Evolutionary conservation across 2,797 vertebrate genomes (phyloP), one percentile per base, ranked within the genome.

Genomic region (Melanotaenia boesemani): DNA sequence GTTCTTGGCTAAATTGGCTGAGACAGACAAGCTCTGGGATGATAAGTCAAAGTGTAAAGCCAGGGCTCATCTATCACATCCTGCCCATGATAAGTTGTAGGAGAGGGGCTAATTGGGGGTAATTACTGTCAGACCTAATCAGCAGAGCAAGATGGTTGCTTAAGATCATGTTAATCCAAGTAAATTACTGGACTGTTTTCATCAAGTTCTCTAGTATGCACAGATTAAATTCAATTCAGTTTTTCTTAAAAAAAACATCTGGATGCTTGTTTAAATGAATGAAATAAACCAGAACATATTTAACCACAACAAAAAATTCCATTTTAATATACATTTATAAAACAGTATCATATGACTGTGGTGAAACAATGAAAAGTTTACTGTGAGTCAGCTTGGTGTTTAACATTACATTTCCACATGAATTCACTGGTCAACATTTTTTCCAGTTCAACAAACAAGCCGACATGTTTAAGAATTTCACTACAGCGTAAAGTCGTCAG

Each of bases 81-180:
- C 88, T 84, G 80, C 84, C 77, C 39, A 58, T 81, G 71, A 81
- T 79, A 54, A 74, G 77, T 67, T 73, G 63, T 68, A 46, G 30
- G 48, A 41, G 1, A 22, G 55, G 66, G 68, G 80, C 77, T 83
- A 86, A 89, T 80, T 88, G 70, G 71, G 79, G 73, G 82, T 80
- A 89, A 88, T 92, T 90, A 91, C 69, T 81, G 88, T 90, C 89
- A 84, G 67, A 65, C 65, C 56, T 60, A 81, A 89, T 92, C 77
- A 87, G 76, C 66, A 67, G 63, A 60, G 60, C 57, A 67, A 70
- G 80, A 60, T 48, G 61, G 69, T 60, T 76, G 62, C 46, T 65
- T 67, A 39, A 67, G 74, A 77, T 77, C 64, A 41, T 46, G 55
- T 63, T 75, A 77, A 80, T 80, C 57, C 57, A 60, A 37, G 18